Evolutionary conservation across 2,888 invertebrate genomes (phyloP), one percentile per base, ranked within the genome.

Genomic region (Cryptocephalus moraei): DNA sequence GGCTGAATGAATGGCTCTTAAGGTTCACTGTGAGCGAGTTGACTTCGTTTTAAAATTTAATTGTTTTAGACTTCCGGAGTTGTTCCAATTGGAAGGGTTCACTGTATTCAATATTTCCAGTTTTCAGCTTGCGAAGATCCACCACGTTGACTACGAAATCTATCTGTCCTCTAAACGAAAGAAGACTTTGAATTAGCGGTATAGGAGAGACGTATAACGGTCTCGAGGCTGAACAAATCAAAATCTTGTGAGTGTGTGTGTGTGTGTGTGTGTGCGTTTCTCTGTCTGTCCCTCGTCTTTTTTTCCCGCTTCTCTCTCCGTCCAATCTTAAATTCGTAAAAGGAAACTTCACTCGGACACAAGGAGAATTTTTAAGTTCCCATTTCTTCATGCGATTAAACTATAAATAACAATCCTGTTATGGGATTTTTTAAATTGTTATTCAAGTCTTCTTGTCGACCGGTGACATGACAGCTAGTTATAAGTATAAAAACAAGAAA

Each of bases 401-500:
- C 61, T 60, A 63, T 63, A 63, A 62, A 62, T 62, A 64, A 62
- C 62, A 61, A 62, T 63, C 62, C 62, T 62, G 64, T 62, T 64
- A 63, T 61, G 56, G 62, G 57, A 59, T 63, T 64, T 65, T 65
- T 65, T 61, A 54, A 62, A 64, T 62, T 62, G 62, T 54, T 56
- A 57, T 59, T 62, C 61, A 53, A 57, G 59, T 60, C 59, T 55
- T 54, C 60, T 55, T 62, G 57, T 57, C 56, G 55, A 49, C 54
- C 60, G 54, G 50, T 62, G 62, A 65, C 62, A 62, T 64, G 65
- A 64, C 65, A 64, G 63, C 61, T 62, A 62, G 63, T 63, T 63
- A 62, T 55, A 56, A 48, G 60, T 53, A 60, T 56, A 64, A 64
- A 64, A 65, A 64, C 61, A 59, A 61, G 63, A 62, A 61, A 61